Conservation (phyloP, 2,113 vertebrate species). For the Phylloscopus whistleri region DNA sequence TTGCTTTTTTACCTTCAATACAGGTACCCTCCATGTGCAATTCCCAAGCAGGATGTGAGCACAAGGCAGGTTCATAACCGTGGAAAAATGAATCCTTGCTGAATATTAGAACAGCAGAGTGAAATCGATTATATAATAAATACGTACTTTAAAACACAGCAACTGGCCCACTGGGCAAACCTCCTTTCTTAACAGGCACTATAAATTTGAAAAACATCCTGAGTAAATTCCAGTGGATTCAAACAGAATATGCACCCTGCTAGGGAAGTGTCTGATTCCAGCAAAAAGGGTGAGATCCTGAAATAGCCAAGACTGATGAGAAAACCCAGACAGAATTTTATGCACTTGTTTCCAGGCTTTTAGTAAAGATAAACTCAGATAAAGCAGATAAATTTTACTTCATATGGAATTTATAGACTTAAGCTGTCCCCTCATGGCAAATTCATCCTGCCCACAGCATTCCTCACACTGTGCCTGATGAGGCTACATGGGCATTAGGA, state of each 20-base stretch:
- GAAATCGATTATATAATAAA: neutral
- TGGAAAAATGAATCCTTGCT: neutral
- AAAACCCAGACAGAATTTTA: neutral
- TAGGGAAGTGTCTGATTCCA: neutral
- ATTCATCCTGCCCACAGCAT: neutral
- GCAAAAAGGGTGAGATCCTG: neutral
- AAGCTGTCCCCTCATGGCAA: neutral
- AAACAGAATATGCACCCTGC: neutral
- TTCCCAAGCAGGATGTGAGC: neutral
- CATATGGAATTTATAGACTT: neutral
- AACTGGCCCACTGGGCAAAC: neutral
- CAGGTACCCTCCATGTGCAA: accelerated
- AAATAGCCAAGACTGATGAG: neutral
- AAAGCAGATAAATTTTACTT: constrained; percentile 9
- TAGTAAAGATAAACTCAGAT: neutral
- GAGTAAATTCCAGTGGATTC: neutral
- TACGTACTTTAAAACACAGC: neutral
- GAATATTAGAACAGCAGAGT: neutral
- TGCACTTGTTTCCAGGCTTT: neutral
- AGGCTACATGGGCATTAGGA: neutral
- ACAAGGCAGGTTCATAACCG: neutral
- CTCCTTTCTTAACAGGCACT: neutral
- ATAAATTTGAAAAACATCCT: neutral
- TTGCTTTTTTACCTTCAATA: neutral
- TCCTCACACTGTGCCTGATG: neutral